A percentile compares a stretch with the other conserved stretches of the same genome.
These are phyloP conservation scores for Cnemophilus loriae DNA, from an alignment of 2,113 vertebrate genomes.

Conservation along the genomic window DNA sequence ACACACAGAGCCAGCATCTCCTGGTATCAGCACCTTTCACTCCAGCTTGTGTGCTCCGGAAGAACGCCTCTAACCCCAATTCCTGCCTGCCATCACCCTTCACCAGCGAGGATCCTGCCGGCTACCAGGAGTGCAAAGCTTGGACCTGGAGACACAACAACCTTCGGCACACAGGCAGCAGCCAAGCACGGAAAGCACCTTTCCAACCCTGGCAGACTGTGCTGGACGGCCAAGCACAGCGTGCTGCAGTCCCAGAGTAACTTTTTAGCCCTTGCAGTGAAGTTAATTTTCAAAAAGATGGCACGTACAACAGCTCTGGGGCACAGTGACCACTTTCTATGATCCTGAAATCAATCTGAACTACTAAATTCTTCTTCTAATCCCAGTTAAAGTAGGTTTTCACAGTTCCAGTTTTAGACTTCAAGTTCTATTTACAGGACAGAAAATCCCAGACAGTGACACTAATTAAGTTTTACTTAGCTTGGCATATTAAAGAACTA, in stretches of 20 bases:
- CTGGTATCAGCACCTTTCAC: background rate
- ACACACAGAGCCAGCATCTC: background rate
- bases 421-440: constrained; percentile 35
- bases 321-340: background rate
- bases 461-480: constrained; percentile 56
- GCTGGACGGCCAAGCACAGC: background rate
- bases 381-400: constrained; percentile 34
- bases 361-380: background rate
- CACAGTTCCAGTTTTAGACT: constrained; percentile 41
- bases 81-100: background rate
- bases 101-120: background rate
- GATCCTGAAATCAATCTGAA: background rate
- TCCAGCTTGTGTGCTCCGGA: background rate
- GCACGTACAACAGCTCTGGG: fast-evolving
- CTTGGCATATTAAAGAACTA: constrained; percentile 26
- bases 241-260: background rate
- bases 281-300: background rate
- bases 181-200: background rate
- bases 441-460: constrained; percentile 42
- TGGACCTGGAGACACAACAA: background rate
- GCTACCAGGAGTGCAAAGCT: background rate
- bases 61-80: background rate
- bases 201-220: background rate
- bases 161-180: background rate
- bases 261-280: background rate